Evolutionary conservation across 2,797 vertebrate species (phyloP), one percentile per base, ranked within the genome.

Genomic region (Poeciliopsis infans): DNA sequence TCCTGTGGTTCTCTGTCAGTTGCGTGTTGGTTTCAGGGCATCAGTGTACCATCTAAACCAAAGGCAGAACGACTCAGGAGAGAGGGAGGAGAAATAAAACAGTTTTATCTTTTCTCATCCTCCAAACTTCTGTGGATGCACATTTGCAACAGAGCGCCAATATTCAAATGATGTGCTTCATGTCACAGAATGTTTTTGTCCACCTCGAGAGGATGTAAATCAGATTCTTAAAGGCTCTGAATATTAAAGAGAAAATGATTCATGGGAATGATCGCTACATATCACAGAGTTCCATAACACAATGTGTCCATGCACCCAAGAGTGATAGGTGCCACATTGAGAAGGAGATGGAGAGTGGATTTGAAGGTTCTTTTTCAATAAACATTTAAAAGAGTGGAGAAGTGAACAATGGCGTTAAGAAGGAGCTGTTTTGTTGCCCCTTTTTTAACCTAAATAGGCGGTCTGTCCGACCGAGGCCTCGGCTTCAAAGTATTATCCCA

Each of bases 401-500:
- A 89, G 91, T 74, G 93, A 92, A 96, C 95, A 96, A 95, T 95
- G 88, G 93, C 91, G 66, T 87, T 92, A 92, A 96, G 95, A 96
- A 95, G 95, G 94, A 94, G 92, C 93, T 96, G 97, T 96, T 97
- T 97, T 95, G 95, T 95, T 94, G 93, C 86, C 92, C 94, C 93
- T 92, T 94, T 96, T 95, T 92, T 89, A 94, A 93, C 94, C 91
- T 95, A 97, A 97, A 97, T 96, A 96, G 96, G 93, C 95, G 91
- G 94, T 93, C 95, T 95, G 95, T 95, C 94, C 90, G 88, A 93
- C 91, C 88, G 90, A 94, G 91, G 94, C 93, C 93, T 93, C 91
- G 89, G 92, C 95, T 95, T 95, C 94, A 95, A 96, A 95, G 96
- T 94, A 96, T 97, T 97, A 96, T 97, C 96, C 96, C 95, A 95